Conservation (phyloP, 2,113 vertebrate species). For the Mirza zaza region DNA sequence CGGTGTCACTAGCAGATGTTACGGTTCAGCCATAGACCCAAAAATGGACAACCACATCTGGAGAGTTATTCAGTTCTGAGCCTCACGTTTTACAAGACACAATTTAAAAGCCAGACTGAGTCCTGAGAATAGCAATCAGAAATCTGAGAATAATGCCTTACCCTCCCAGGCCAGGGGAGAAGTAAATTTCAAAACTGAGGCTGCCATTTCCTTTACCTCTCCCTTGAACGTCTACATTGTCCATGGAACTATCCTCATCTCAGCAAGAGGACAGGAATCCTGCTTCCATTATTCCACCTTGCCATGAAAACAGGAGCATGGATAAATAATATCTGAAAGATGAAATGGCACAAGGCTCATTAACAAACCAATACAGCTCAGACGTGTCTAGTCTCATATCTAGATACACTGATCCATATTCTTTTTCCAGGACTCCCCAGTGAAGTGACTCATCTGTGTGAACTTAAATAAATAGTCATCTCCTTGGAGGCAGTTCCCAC, state of each 20-base stretch:
- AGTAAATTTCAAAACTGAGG: background rate
- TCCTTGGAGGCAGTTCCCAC: background rate
- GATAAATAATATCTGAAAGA: background rate
- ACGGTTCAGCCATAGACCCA: background rate
- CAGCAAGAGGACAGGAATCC: background rate
- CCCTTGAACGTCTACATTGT: background rate
- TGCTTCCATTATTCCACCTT: background rate
- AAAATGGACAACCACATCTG: conserved; percentile 25
- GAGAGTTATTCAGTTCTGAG: background rate
- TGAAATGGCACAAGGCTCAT: background rate
- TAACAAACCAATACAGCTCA: background rate
- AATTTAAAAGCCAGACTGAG: conserved; percentile 53
- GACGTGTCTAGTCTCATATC: background rate
- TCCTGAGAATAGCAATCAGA: conserved; percentile 41
- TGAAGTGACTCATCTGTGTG: background rate
- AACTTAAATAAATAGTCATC: background rate
- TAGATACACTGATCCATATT: background rate
- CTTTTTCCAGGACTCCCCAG: background rate
- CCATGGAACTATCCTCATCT: background rate
- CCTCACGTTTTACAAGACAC: conserved; percentile 51
- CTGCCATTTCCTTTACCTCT: background rate
- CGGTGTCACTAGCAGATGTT: background rate
- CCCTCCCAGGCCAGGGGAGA: background rate
- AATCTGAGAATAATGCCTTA: conserved; percentile 47
- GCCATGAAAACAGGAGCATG: background rate